Evolutionary conservation across 37 sponge, comb jelly and placozoan species (phyloP), one percentile per base, ranked within the genome.

Genomic region (Cliona cf. orientalis): DNA sequence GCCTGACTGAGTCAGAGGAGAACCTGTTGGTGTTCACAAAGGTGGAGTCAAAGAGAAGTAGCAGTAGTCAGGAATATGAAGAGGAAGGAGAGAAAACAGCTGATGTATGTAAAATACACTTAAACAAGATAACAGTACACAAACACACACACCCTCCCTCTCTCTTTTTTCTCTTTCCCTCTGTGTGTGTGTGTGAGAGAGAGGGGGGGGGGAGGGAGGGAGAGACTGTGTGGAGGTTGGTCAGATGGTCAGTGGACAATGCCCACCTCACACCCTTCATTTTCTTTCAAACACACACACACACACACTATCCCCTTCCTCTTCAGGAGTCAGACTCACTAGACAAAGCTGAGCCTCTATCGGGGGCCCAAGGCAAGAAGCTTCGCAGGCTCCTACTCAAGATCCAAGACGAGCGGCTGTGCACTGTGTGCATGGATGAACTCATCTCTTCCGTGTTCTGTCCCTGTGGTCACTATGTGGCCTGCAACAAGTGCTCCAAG

Each of bases 391-490:
- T 93, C 4, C 55, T 93, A 26, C 81, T 84, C 40, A 93, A 88
- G 71, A 93, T 93, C 33, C 80, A 85, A 28, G 93, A 93, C 41
- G 78, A 85, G 41, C 59, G 73, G 38, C 57, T 81, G 31, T 94
- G 95, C 64, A 80, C 79, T 12, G 87, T 95, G 44, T 95, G 96
- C 91, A 90, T 92, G 87, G 91, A 89, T 63, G 78, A 81, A 7
- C 74, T 71, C 0, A 80, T 92, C 12, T 76, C 85, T 21, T 84
- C 81, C 43, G 94, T 92, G 5, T 95, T 95, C 84, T 92, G 93
- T 71, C 96, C 96, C 1, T 95, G 96, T 82, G 94, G 94, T 0
- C 96, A 95, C 69, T 74, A 86, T 44, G 84, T 95, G 39, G 69
- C 90, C 38, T 95, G 96, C 34, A 39, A 66, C 22, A 14, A 59